phyloP scores from a whole-genome alignment of 2,888 invertebrate species.

The Cosmopolites sordidus region DNA sequence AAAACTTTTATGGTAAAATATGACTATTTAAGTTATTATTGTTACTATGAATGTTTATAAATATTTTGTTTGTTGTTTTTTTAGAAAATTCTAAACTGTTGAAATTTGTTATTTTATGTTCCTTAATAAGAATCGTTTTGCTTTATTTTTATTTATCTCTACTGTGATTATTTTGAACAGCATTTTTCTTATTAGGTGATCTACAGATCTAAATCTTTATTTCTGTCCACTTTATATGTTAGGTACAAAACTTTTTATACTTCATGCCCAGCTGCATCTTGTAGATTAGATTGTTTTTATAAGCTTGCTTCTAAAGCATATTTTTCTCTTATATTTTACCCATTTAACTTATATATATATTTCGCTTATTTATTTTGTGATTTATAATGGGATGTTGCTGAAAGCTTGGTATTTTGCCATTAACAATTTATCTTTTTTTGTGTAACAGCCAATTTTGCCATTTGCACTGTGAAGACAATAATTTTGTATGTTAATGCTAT shows the following conservation, averaged over 20 bases:
- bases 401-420: slow-evolving; percentile 20
- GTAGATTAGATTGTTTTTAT: not conserved
- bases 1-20: slow-evolving; percentile 8
- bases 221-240: slow-evolving; percentile 15
- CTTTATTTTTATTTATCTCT: slow-evolving; percentile 18
- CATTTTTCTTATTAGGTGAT: slow-evolving; percentile 17
- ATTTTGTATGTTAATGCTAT: slow-evolving; percentile 18
- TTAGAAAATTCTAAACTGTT: slow-evolving; percentile 9
- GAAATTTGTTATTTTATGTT: slow-evolving; percentile 11
- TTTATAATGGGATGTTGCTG: slow-evolving; percentile 24
- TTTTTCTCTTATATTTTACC: slow-evolving; percentile 9
- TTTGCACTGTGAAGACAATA: slow-evolving; percentile 13
- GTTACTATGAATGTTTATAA: not conserved
- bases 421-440: slow-evolving; percentile 13
- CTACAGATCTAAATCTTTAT: slow-evolving; percentile 12
- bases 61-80: slow-evolving; percentile 9
- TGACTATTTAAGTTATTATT: slow-evolving; percentile 5
- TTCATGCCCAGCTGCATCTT: slow-evolving; percentile 23
- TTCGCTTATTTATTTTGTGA: slow-evolving; percentile 26
- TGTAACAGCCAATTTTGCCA: slow-evolving; percentile 21
- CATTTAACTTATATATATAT: slow-evolving; percentile 12
- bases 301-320: not conserved
- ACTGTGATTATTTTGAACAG: slow-evolving; percentile 26
- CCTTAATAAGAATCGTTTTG: slow-evolving; percentile 14
- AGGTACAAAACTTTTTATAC: slow-evolving; percentile 22